Evolutionary conservation across 2,113 vertebrate genomes (phyloP).

Genomic region (Mustela lutreola): DNA sequence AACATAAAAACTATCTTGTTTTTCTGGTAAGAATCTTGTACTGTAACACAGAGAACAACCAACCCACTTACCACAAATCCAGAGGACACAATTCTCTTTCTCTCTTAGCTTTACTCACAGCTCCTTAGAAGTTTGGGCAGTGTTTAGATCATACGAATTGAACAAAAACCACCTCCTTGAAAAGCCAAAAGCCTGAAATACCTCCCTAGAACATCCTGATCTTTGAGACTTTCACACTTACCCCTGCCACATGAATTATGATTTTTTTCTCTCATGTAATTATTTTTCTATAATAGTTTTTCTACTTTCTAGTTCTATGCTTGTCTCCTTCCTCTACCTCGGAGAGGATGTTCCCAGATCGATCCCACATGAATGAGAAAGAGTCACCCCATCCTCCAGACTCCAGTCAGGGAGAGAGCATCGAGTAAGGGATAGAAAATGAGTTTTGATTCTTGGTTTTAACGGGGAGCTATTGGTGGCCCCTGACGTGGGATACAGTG

Average conservation of each 20-base stretch:
- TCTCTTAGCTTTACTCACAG: constrained; percentile 8
- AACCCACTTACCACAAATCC: neutral
- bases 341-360: constrained; percentile 34
- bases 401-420: constrained; percentile 60
- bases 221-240: constrained; percentile 49
- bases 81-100: neutral
- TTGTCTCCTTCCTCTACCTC: constrained; percentile 30
- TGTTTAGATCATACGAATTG: neutral
- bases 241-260: constrained; percentile 47
- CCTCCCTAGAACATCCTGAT: neutral
- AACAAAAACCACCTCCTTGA: neutral
- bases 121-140: neutral
- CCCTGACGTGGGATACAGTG: fast-evolving
- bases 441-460: constrained; percentile 35
- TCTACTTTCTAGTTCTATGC: constrained; percentile 62
- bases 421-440: neutral
- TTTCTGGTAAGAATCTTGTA: neutral
- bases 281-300: constrained; percentile 73
- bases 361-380: constrained; percentile 23
- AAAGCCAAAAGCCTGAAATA: neutral
- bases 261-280: constrained; percentile 53
- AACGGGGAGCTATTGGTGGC: neutral
- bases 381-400: constrained; percentile 38
- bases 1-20: neutral
- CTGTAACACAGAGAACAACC: neutral